Evolutionary conservation across 2,113 vertebrate genomes (phyloP).

Genomic region (Prinia subflava): DNA sequence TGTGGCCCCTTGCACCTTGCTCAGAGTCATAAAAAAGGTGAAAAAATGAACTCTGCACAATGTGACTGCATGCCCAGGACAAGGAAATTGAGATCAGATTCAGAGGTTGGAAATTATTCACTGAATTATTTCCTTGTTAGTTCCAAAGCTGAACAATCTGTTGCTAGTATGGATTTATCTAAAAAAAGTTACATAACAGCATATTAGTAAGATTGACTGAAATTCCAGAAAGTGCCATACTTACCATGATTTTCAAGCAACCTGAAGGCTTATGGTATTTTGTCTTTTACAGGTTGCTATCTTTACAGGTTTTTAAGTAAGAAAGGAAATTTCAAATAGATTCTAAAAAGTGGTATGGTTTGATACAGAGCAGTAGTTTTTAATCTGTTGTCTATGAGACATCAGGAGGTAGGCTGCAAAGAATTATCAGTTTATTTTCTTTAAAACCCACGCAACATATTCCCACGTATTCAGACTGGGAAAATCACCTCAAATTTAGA

Average conservation of each 20-base stretch:
- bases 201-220: not conserved
- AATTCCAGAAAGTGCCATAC: not conserved
- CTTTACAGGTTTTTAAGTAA: not conserved
- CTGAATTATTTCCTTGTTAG: not conserved
- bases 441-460: not conserved
- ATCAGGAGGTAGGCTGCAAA: not conserved
- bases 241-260: not conserved
- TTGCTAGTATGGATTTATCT: not conserved
- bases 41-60: not conserved
- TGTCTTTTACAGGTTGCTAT: not conserved
- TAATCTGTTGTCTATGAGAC: not conserved
- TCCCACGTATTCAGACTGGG: not conserved
- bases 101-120: not conserved
- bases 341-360: not conserved
- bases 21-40: not conserved
- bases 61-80: not conserved
- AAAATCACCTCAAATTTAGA: not conserved
- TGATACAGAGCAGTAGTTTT: not conserved
- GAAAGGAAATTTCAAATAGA: not conserved
- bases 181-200: not conserved
- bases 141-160: not conserved
- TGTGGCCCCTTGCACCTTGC: not conserved
- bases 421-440: constrained; percentile 7
- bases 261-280: not conserved
- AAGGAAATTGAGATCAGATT: not conserved